phyloP scores from a whole-genome alignment of 2,888 invertebrate species.

The Dascillus cervinus region DNA sequence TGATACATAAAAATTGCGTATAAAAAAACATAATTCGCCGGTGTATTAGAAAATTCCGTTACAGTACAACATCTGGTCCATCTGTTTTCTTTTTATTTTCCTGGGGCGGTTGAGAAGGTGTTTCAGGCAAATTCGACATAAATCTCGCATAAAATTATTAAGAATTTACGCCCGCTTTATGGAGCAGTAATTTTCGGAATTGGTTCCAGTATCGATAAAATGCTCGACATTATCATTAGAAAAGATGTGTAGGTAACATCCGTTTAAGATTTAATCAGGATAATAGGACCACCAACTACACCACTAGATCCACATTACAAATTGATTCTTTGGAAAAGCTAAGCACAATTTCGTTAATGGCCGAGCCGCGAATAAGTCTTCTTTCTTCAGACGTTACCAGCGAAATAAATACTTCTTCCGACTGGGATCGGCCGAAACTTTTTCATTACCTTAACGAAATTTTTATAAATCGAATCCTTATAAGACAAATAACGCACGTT shows the following conservation, averaged over 20 bases:
- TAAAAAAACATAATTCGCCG: too few relatives aligned
- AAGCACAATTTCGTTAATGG: slow-evolving; percentile 23
- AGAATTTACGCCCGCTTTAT: slow-evolving; percentile 16
- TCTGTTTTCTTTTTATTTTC: slow-evolving; percentile 18
- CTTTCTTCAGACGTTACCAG: slow-evolving; percentile 14
- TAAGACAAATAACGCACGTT: too few relatives aligned
- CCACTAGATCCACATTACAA: slow-evolving; percentile 24
- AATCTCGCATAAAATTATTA: slow-evolving; percentile 15
- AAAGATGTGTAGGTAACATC: slow-evolving; percentile 4
- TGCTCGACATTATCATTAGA: slow-evolving; percentile 11
- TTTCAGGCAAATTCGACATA: slow-evolving; percentile 17
- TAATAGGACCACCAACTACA: slow-evolving; percentile 24
- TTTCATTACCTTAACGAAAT: too few relatives aligned
- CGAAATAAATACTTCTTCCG: too few relatives aligned
- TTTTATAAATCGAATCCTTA: too few relatives aligned
- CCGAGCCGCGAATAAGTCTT: slow-evolving; percentile 14
- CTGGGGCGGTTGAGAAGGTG: slow-evolving; percentile 13
- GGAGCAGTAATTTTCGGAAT: slow-evolving; percentile 14
- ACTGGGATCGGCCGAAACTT: too few relatives aligned
- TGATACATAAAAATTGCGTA: slow-evolving; percentile 22
- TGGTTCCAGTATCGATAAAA: slow-evolving; percentile 9
- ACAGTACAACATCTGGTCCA: slow-evolving; percentile 21
- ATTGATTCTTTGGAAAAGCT: slow-evolving; percentile 26
- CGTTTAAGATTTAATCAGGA: slow-evolving; percentile 25
- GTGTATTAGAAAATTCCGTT: slow-evolving; percentile 5